Conservation (phyloP, 92 coral and sea anemone species). For the Scolanthus callimorphus region DNA sequence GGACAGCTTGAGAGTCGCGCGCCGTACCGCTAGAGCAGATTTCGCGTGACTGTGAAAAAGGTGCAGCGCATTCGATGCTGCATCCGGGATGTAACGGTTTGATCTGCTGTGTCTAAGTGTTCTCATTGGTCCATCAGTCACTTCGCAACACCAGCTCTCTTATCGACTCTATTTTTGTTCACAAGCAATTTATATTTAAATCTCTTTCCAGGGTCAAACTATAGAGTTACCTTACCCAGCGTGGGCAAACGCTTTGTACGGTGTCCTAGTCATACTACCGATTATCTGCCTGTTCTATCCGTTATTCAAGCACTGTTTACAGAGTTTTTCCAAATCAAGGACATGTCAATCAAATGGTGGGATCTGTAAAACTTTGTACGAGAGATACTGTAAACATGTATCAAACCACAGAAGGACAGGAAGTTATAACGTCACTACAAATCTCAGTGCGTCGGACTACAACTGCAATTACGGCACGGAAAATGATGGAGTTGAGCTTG, state of each 20-base stretch:
- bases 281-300: slow-evolving; percentile 46
- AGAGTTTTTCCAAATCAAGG: slow-evolving; percentile 1
- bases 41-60: too few species aligned
- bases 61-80: too few species aligned
- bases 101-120: too few species aligned
- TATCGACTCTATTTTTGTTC: too few species aligned
- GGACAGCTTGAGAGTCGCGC: too few species aligned
- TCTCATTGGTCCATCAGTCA: too few species aligned
- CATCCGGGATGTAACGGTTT: too few species aligned
- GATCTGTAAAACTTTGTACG: slow-evolving; percentile 12
- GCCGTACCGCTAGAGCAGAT: too few species aligned
- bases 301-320: slow-evolving; percentile 24
- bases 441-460: neutral
- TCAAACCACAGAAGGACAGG: neutral
- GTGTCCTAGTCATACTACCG: slow-evolving; percentile 38
- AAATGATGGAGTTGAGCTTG: neutral
- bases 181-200: too few species aligned
- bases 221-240: slow-evolving; percentile 60
- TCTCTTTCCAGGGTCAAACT: slow-evolving; percentile 47
- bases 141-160: too few species aligned
- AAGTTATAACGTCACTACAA: slow-evolving; percentile 2
- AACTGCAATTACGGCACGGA: neutral
- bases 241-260: slow-evolving; percentile 62
- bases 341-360: slow-evolving; percentile 9
- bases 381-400: neutral